Percentiles rank a stretch among this genome's conserved stretches.
Evolutionary conservation across 2,888 invertebrate genomes (phyloP).

Genomic region (Ormia ochracea): DNA sequence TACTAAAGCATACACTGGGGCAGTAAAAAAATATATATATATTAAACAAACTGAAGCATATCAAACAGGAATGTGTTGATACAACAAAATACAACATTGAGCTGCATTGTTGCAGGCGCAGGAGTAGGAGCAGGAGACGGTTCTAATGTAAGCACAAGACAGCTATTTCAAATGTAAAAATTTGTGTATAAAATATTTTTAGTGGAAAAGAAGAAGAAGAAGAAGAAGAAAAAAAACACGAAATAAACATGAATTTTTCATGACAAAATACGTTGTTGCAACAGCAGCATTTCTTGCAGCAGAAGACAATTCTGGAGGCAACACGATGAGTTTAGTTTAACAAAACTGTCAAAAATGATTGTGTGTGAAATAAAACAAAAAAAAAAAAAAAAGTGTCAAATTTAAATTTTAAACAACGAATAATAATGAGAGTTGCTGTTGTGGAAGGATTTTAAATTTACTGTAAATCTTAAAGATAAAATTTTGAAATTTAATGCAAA

Average conservation of each 20-base stretch:
- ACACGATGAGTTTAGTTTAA: conserved; percentile 50
- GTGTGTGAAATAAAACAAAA: conserved; percentile 2
- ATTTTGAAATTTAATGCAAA: background rate
- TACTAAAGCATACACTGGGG: conserved; percentile 41
- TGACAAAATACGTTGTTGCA: conserved; percentile 61
- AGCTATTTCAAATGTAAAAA: conserved; percentile 32
- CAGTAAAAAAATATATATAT: conserved; percentile 36
- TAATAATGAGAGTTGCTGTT: conserved; percentile 39
- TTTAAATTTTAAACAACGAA: conserved; percentile 49
- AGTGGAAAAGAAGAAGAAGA: background rate
- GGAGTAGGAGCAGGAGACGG: conserved; percentile 4
- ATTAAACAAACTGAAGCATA: conserved; percentile 41
- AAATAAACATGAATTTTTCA: conserved; percentile 72
- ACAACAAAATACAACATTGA: conserved; percentile 33
- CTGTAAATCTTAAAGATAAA: background rate
- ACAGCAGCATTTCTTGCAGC: conserved; percentile 4
- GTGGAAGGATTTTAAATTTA: background rate
- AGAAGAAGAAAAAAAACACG: background rate
- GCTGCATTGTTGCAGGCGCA: conserved; percentile 20
- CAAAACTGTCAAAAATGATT: conserved; percentile 57
- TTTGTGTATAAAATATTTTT: conserved; percentile 30
- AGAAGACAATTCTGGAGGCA: background rate
- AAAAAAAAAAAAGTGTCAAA: conserved; percentile 34
- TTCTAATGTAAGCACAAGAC: conserved; percentile 3
- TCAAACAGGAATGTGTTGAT: conserved; percentile 22